These are phyloP conservation scores for Mustela lutreola DNA, from an alignment of 2,113 vertebrate genomes.

Conservation along the genomic window DNA sequence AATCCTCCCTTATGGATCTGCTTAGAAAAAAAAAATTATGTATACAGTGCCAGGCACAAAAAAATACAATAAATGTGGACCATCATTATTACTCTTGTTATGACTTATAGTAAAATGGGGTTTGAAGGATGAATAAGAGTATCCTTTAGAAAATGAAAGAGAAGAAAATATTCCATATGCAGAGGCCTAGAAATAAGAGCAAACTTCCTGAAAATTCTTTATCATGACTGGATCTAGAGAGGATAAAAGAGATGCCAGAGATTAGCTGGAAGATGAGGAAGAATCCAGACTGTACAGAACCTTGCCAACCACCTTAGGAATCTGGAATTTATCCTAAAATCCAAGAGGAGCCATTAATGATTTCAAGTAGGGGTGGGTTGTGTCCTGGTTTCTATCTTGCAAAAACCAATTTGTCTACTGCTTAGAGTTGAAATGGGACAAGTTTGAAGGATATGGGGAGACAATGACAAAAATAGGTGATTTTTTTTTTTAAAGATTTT, in stretches of 20 bases:
- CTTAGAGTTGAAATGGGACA: background rate
- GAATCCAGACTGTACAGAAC: background rate
- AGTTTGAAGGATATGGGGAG: background rate
- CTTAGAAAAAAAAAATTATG: background rate
- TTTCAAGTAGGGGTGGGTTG: background rate
- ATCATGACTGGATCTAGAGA: background rate
- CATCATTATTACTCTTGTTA: background rate
- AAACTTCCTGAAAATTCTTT: background rate
- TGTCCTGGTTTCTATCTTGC: background rate
- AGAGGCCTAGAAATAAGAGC: background rate
- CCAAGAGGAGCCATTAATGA: background rate
- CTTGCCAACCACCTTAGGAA: background rate
- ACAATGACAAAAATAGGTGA: background rate
- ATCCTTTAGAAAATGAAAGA: background rate
- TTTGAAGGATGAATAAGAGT: background rate
- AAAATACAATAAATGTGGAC: background rate
- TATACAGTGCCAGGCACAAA: background rate
- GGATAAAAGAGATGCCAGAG: background rate
- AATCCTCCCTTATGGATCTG: background rate
- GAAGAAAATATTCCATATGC: background rate
- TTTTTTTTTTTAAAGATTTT: background rate
- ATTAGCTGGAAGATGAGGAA: background rate
- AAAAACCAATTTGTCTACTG: background rate
- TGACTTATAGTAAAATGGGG: background rate
- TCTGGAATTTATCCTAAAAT: background rate